Evolutionary conservation across 2,888 invertebrate species (phyloP).

Genomic region (Creontiades dilutus): DNA sequence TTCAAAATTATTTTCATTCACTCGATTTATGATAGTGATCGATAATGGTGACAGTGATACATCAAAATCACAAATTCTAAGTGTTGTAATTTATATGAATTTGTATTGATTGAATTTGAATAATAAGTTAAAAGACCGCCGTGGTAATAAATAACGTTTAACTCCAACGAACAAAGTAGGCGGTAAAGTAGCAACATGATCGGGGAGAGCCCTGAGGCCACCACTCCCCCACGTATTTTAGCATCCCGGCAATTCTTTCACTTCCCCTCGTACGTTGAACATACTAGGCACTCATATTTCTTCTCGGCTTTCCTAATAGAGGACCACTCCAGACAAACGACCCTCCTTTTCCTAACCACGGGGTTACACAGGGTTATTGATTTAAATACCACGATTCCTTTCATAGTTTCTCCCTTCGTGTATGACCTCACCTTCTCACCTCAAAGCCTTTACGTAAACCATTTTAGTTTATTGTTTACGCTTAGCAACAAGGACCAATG

Average conservation of each 20-base stretch:
- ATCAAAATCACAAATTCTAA: too few relatives aligned
- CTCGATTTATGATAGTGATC: too few relatives aligned
- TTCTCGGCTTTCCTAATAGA: slow-evolving; percentile 50
- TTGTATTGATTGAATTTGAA: too few relatives aligned
- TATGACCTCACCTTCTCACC: background rate
- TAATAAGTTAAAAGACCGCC: too few relatives aligned
- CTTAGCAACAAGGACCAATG: too few relatives aligned
- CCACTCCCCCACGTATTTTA: slow-evolving; percentile 10
- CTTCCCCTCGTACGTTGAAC: background rate
- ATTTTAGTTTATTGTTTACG: too few relatives aligned
- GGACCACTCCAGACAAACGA: slow-evolving; percentile 64
- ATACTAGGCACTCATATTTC: slow-evolving; percentile 37
- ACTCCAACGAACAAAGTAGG: too few relatives aligned
- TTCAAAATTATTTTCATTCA: too few relatives aligned
- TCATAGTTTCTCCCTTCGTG: background rate
- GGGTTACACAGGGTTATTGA: slow-evolving; percentile 57
- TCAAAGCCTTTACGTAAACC: too few relatives aligned
- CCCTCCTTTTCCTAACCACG: slow-evolving; percentile 53
- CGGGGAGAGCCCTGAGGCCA: slow-evolving; percentile 7
- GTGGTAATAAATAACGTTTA: too few relatives aligned
- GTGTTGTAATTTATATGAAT: too few relatives aligned
- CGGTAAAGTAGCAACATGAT: background rate
- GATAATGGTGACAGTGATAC: too few relatives aligned
- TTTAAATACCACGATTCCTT: slow-evolving; percentile 36
- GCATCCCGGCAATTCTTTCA: background rate